phyloP scores from a whole-genome alignment of 2,113 vertebrate species.

The Ancistrus triradiatus region DNA sequence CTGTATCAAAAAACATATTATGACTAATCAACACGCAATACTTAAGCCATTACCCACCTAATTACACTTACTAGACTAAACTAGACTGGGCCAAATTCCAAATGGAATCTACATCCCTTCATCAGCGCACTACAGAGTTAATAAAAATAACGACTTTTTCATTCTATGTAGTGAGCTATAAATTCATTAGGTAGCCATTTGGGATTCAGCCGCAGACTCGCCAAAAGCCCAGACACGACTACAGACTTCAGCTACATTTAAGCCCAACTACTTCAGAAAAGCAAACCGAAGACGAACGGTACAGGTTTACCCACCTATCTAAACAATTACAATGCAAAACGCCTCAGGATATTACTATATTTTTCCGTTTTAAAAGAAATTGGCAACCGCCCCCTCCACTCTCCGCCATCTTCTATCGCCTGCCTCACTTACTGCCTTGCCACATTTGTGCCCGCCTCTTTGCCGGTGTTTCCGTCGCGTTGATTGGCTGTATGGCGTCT shows the following conservation, averaged over 20 bases:
- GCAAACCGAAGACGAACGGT: neutral
- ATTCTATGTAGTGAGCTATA: neutral
- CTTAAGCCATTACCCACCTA: too few relatives aligned
- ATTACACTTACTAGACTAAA: too few relatives aligned
- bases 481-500: neutral
- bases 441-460: neutral
- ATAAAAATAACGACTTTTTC: neutral
- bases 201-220: neutral
- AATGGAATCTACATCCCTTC: too few relatives aligned
- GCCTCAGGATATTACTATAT: neutral
- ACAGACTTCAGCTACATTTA: neutral
- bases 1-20: too few relatives aligned
- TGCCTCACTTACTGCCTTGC: neutral
- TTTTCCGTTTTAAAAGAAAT: neutral
- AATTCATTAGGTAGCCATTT: neutral
- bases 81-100: too few relatives aligned
- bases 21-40: too few relatives aligned
- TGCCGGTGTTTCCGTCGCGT: constrained; percentile 1
- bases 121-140: too few relatives aligned
- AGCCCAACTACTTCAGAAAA: neutral
- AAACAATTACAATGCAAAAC: neutral
- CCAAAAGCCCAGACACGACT: neutral
- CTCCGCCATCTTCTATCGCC: constrained; percentile 41
- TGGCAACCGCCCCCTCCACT: constrained; percentile 15
- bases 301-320: constrained; percentile 27